Conservation (phyloP, 2,113 vertebrate species). For the Neogobius melanostomus region DNA sequence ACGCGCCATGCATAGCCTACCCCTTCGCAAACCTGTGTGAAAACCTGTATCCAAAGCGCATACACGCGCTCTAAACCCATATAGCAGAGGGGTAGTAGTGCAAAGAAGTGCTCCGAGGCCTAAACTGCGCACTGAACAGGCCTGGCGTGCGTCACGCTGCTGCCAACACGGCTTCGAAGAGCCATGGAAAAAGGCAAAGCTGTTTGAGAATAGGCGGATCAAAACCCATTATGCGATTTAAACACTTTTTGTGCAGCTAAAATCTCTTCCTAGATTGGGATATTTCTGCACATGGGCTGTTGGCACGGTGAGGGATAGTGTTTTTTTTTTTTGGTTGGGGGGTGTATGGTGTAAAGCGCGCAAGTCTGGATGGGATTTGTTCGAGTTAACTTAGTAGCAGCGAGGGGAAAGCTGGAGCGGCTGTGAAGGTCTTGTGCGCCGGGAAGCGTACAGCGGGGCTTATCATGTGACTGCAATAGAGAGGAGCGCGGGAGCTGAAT, state of each 20-base stretch:
- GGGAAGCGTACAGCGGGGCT: slow-evolving; percentile 6
- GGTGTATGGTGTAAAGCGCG: slow-evolving; percentile 6
- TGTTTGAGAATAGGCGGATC: slow-evolving; percentile 62
- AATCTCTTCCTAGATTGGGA: slow-evolving; percentile 25
- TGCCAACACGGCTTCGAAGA: slow-evolving; percentile 50
- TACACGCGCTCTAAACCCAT: background rate
- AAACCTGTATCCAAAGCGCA: background rate
- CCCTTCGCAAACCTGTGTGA: no score
- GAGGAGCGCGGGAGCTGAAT: slow-evolving; percentile 29
- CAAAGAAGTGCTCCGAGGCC: slow-evolving; percentile 9
- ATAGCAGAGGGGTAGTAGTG: background rate
- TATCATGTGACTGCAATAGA: slow-evolving; percentile 41
- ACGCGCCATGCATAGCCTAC: no score
- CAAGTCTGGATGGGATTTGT: slow-evolving; percentile 12
- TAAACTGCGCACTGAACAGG: background rate
- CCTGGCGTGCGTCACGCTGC: slow-evolving; percentile 9
- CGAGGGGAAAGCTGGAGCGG: slow-evolving; percentile 6
- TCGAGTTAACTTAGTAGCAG: slow-evolving; percentile 12
- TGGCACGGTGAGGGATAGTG: slow-evolving; percentile 6
- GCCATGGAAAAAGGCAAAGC: slow-evolving; percentile 53
- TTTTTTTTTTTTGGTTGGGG: slow-evolving; percentile 11
- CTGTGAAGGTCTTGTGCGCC: slow-evolving; percentile 13
- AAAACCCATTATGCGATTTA: slow-evolving; percentile 66
- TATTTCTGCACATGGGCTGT: slow-evolving; percentile 25
- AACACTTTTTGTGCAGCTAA: slow-evolving; percentile 49